Percentiles rank a stretch among this genome's conserved stretches.
These are phyloP conservation scores for Falco biarmicus DNA, from an alignment of 2,797 vertebrate species.

Conservation along the genomic window DNA sequence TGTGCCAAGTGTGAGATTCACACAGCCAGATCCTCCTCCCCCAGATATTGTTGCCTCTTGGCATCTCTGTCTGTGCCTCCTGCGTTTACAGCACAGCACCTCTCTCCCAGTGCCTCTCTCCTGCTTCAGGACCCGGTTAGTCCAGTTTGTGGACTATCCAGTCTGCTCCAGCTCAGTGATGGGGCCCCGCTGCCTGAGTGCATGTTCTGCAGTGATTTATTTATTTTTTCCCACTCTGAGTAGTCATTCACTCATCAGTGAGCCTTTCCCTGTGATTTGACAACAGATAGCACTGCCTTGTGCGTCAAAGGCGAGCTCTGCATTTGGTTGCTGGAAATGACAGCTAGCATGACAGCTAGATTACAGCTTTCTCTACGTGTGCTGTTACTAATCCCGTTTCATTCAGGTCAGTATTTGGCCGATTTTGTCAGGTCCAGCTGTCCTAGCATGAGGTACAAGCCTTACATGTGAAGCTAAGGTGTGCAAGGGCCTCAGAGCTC, in stretches of 20 bases:
- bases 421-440: neutral
- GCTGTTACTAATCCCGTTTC: neutral
- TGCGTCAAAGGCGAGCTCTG: neutral
- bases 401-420: neutral
- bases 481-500: neutral
- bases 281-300: neutral
- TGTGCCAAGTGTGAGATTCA: neutral
- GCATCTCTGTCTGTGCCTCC: neutral
- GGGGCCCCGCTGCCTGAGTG: accelerated
- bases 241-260: neutral
- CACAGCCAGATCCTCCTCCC: neutral
- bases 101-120: neutral
- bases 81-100: neutral
- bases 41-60: neutral
- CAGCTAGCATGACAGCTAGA: neutral
- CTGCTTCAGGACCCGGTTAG: neutral
- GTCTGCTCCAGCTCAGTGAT: accelerated
- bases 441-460: neutral
- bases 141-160: neutral
- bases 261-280: neutral
- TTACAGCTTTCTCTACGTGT: neutral
- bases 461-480: neutral
- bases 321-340: neutral
- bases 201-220: neutral
- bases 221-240: neutral